Percentiles rank a stretch among this genome's conserved stretches.
These are phyloP conservation scores for Spatulosminthurus flaviceps DNA, from an alignment of 2,888 invertebrate genomes.

Conservation along the genomic window DNA sequence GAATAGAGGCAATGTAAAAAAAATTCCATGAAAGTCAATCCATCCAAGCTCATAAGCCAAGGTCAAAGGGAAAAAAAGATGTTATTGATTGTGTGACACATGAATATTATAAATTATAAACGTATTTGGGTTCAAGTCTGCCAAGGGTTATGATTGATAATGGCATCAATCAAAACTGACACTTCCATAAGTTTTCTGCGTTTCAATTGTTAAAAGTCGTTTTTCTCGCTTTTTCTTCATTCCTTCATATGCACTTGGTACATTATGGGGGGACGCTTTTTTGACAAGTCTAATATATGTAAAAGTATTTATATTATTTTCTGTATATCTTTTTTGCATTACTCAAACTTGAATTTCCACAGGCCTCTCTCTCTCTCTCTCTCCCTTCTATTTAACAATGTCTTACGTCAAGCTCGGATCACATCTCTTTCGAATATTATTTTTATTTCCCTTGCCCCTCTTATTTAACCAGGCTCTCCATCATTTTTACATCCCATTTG, in stretches of 20 bases:
- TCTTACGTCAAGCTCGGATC: no score
- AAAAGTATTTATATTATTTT: no score
- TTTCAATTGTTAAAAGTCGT: slow-evolving; percentile 29
- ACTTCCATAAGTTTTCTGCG: slow-evolving; percentile 30
- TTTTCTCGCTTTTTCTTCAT: slow-evolving; percentile 19
- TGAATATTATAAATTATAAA: slow-evolving; percentile 32
- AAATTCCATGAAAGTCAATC: slow-evolving; percentile 2
- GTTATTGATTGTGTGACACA: slow-evolving; percentile 29
- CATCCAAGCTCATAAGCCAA: slow-evolving; percentile 1
- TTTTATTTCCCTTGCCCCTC: no score
- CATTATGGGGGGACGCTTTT: background rate
- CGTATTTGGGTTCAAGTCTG: slow-evolving; percentile 21
- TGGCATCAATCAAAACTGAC: slow-evolving; percentile 45
- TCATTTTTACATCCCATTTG: no score
- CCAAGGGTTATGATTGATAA: slow-evolving; percentile 38
- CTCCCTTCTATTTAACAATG: background rate
- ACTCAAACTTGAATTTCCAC: no score
- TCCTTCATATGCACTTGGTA: background rate
- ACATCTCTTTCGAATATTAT: no score
- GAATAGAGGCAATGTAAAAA: background rate
- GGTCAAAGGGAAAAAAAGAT: slow-evolving; percentile 20
- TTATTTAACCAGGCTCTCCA: no score
- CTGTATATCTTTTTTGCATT: no score
- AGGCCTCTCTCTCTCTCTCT: no score
- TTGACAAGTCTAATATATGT: no score